These are phyloP conservation scores for Campoplex nolae DNA, from an alignment of 2,888 invertebrate genomes.

Conservation along the genomic window DNA sequence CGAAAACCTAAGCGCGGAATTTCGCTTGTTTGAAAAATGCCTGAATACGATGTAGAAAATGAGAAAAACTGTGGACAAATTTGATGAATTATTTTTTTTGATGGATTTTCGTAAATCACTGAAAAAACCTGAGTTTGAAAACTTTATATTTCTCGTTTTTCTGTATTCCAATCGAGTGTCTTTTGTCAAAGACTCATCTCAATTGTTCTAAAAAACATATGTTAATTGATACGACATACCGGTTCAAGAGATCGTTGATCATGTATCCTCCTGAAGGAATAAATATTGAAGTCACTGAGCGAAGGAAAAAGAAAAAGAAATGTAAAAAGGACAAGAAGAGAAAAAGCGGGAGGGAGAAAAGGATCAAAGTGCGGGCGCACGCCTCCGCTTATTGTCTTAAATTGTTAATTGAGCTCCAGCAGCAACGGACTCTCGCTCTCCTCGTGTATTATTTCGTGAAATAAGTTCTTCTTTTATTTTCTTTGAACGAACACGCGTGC, in stretches of 20 bases:
- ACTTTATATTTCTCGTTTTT: too few species aligned
- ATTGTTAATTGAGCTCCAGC: conserved; percentile 81
- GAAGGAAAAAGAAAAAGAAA: not conserved
- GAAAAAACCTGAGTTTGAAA: not conserved
- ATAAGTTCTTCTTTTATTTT: conserved; percentile 67
- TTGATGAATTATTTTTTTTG: not conserved
- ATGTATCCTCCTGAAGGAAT: conserved; percentile 2
- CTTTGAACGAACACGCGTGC: conserved; percentile 50
- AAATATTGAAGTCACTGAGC: conserved; percentile 29
- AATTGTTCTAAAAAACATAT: too few species aligned
- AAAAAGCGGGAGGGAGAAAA: conserved; percentile 28
- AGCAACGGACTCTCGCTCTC: conserved; percentile 69
- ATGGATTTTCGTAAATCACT: not conserved
- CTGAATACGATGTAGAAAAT: not conserved
- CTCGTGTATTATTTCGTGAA: conserved; percentile 72
- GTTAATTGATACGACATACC: too few species aligned
- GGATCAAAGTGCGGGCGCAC: conserved; percentile 64
- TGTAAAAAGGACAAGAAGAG: not conserved
- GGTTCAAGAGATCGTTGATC: not conserved
- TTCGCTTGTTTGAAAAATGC: not conserved
- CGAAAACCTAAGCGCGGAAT: conserved; percentile 4
- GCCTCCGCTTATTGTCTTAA: conserved; percentile 80
- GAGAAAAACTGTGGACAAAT: not conserved
- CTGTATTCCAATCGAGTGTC: too few species aligned
- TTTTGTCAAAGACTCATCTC: too few species aligned